These are phyloP conservation scores for Epinephelus moara DNA, from an alignment of 2,113 vertebrate genomes.

Conservation along the genomic window DNA sequence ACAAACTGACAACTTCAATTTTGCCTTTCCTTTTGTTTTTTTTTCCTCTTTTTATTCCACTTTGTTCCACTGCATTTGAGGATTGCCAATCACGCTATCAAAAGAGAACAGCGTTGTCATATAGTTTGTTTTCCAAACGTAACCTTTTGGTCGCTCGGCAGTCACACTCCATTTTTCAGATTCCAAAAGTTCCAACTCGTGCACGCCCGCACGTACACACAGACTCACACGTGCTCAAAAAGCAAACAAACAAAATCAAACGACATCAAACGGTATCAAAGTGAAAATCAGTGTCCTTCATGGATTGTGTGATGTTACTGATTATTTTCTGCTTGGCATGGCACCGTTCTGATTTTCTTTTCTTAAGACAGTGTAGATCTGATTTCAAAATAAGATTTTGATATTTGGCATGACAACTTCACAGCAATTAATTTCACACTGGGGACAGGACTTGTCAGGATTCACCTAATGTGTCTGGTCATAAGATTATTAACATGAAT, in stretches of 20 bases:
- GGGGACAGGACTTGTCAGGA: constrained; percentile 29
- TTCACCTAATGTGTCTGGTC: constrained; percentile 35
- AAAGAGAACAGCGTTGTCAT: constrained; percentile 62
- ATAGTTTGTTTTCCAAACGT: constrained; percentile 63
- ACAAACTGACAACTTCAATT: constrained; percentile 71
- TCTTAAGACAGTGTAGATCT: constrained; percentile 64
- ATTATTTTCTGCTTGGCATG: constrained; percentile 67
- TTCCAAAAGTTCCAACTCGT: constrained; percentile 40
- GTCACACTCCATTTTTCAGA: constrained; percentile 55
- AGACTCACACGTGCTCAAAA: background rate
- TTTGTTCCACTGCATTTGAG: constrained; percentile 72
- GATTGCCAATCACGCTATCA: constrained; percentile 68
- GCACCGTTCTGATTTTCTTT: constrained; percentile 48
- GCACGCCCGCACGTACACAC: background rate
- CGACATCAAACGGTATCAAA: constrained; percentile 63
- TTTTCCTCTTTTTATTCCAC: constrained; percentile 30
- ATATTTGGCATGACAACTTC: constrained; percentile 65
- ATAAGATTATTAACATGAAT: constrained; percentile 22
- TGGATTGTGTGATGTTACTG: constrained; percentile 66
- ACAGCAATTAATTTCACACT: constrained; percentile 66
- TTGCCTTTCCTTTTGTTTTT: constrained; percentile 48
- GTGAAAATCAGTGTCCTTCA: constrained; percentile 69
- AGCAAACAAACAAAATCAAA: constrained; percentile 61
- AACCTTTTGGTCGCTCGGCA: constrained; percentile 56
- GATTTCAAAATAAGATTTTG: constrained; percentile 65